Conservation (phyloP, 2,888 invertebrate species). For the Acanthosepion esculentum region DNA sequence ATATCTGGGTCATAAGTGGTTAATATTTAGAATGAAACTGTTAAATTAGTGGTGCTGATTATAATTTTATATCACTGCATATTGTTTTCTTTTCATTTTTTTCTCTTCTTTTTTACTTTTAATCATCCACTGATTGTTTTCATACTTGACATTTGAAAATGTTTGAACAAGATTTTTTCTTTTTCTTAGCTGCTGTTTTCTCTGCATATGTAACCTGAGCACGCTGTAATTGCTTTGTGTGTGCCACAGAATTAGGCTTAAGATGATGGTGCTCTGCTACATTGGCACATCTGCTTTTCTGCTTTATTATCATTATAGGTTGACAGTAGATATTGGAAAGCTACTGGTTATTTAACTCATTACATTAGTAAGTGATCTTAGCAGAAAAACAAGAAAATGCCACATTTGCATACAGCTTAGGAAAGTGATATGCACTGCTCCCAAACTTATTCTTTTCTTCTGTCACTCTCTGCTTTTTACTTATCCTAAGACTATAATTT, state of each 20-base stretch:
- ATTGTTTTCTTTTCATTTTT: not conserved
- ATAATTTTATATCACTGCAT: not conserved
- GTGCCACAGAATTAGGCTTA: not conserved
- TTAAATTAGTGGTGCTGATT: not conserved
- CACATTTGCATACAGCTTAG: constrained; percentile 13
- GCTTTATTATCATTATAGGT: not conserved
- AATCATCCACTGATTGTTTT: not conserved
- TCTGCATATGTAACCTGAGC: not conserved
- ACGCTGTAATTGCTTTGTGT: not conserved
- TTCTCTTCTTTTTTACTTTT: not conserved
- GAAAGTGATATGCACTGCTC: not conserved
- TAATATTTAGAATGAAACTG: not conserved
- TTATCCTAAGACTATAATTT: not conserved
- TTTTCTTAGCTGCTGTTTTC: not conserved
- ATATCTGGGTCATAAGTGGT: too few species aligned
- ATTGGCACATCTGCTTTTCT: not conserved
- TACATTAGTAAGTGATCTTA: not conserved
- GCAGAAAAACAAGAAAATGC: not conserved
- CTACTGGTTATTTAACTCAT: constrained; percentile 7
- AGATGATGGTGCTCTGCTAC: not conserved
- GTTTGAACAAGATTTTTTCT: not conserved
- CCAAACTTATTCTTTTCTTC: not conserved
- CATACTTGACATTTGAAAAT: not conserved
- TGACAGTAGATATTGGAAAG: not conserved
- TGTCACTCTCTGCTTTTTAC: not conserved